These are phyloP conservation scores for Lordiphosa mommai DNA, from an alignment of 1,140 invertebrate genomes.

Conservation along the genomic window DNA sequence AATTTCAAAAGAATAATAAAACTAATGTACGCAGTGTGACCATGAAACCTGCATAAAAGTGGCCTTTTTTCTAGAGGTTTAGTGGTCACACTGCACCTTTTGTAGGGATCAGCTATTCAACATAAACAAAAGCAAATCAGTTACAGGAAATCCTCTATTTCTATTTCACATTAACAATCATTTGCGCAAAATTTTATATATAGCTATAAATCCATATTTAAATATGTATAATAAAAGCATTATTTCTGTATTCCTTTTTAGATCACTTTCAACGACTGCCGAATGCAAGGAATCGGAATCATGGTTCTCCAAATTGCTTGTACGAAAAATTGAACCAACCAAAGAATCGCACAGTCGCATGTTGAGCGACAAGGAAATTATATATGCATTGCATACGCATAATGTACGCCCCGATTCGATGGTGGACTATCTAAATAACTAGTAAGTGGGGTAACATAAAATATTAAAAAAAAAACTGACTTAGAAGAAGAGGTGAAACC, in stretches of 20 bases:
- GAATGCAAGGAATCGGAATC: slow-evolving; percentile 82
- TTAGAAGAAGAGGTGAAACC: no score
- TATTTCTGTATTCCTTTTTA: slow-evolving; percentile 6
- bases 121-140: no score
- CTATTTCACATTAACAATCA: neutral
- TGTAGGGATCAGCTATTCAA: no score
- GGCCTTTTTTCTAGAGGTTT: no score
- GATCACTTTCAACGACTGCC: slow-evolving; percentile 50
- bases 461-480: no score
- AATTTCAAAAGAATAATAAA: no score
- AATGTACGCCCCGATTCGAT: slow-evolving; percentile 93
- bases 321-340: slow-evolving; percentile 94
- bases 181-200: neutral
- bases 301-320: slow-evolving; percentile 94
- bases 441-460: slow-evolving; percentile 86
- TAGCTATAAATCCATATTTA: neutral
- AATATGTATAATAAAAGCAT: no score
- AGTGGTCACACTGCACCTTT: no score
- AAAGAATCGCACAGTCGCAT: slow-evolving; percentile 97
- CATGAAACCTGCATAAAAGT: no score
- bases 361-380: slow-evolving; percentile 95
- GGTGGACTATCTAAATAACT: slow-evolving; percentile 92
- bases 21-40: no score
- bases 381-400: slow-evolving; percentile 97
- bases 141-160: no score